A percentile compares a stretch with the other conserved stretches of the same genome.
phyloP scores from a whole-genome alignment of 2,797 vertebrate genomes.

The Tapirus indicus region DNA sequence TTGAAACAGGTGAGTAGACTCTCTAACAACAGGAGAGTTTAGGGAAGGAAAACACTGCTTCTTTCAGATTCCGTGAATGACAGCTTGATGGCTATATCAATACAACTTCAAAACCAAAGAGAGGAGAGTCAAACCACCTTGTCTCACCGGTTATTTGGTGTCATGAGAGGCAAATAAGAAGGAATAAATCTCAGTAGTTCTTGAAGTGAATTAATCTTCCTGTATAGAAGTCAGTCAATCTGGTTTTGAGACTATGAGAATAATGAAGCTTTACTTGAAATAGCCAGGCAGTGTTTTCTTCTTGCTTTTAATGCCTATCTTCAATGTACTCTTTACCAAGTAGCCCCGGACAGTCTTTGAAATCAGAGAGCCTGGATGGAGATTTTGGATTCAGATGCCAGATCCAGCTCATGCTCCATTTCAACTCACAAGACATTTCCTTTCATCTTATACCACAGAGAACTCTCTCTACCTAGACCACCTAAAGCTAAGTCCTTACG shows the following conservation, averaged over 20 bases:
- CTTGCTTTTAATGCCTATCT: neutral
- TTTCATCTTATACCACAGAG: neutral
- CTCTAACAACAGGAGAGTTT: neutral
- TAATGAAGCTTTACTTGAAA: neutral
- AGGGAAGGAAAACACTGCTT: neutral
- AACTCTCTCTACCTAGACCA: neutral
- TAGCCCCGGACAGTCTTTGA: neutral
- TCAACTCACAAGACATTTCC: fast-evolving
- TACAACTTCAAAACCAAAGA: neutral
- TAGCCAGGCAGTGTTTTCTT: neutral
- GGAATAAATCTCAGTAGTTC: neutral
- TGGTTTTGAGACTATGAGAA: neutral
- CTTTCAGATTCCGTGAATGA: neutral
- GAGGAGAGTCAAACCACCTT: neutral
- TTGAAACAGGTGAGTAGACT: neutral
- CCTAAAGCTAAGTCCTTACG: neutral
- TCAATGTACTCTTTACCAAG: neutral
- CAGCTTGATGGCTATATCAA: neutral
- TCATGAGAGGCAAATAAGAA: neutral
- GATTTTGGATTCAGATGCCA: neutral
- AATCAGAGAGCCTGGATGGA: neutral
- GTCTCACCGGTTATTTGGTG: neutral
- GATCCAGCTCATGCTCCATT: fast-evolving
- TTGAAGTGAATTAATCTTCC: constrained; percentile 11
- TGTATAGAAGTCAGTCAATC: neutral